Percentiles rank a stretch among this genome's conserved stretches.
These are phyloP conservation scores for Gymnoscelis rufifasciata DNA, from an alignment of 2,888 invertebrate species.

Conservation along the genomic window DNA sequence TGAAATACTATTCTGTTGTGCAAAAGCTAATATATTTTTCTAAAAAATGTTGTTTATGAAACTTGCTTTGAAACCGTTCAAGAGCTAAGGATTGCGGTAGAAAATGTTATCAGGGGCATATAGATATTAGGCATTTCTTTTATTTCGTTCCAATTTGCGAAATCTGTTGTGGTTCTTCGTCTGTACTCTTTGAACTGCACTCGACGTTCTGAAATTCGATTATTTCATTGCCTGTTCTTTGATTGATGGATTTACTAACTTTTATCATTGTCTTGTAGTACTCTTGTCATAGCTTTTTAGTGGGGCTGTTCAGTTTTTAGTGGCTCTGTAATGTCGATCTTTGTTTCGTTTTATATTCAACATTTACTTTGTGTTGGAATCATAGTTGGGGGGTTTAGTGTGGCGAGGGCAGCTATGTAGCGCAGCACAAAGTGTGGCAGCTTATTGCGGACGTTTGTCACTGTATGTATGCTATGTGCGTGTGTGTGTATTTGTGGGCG, in stretches of 20 bases:
- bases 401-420: too few species aligned
- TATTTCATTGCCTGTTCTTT: constrained; percentile 72
- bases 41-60: too few species aligned
- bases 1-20: background rate
- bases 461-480: too few species aligned
- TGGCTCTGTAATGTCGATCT: constrained; percentile 9
- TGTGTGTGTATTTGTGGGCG: too few species aligned
- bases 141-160: constrained; percentile 48
- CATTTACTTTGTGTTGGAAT: background rate
- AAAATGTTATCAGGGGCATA: too few species aligned
- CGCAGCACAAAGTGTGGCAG: too few species aligned
- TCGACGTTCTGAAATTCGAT: constrained; percentile 71
- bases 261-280: constrained; percentile 32
- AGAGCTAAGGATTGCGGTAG: too few species aligned
- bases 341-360: background rate
- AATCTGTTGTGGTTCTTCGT: constrained; percentile 71
- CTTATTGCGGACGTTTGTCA: too few species aligned
- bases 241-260: constrained; percentile 66
- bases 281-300: constrained; percentile 15
- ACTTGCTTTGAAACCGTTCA: too few species aligned
- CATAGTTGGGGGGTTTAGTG: too few species aligned
- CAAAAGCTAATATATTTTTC: constrained; percentile 25
- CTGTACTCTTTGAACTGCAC: constrained; percentile 69
- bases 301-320: constrained; percentile 14
- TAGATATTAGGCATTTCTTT: constrained; percentile 66